These are phyloP conservation scores for Ceramica pisi DNA, from an alignment of 2,888 invertebrate genomes.

Conservation along the genomic window DNA sequence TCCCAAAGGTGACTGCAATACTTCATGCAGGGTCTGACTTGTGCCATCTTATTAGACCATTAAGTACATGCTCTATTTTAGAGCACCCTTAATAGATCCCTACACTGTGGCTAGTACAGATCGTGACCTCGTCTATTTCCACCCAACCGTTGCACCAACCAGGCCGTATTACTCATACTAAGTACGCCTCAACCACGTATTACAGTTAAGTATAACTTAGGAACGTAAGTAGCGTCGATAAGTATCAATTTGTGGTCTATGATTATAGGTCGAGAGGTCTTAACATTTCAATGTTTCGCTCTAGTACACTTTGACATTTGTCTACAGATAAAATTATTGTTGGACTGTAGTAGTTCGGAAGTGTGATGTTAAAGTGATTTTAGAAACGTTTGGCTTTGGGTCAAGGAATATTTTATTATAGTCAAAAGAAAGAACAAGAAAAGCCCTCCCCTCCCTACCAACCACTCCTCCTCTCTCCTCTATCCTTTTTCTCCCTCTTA, in stretches of 20 bases:
- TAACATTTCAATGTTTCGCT: constrained; percentile 58
- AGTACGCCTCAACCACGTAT: constrained; percentile 16
- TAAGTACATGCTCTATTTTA: background rate
- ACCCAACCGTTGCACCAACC: constrained; percentile 13
- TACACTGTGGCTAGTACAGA: background rate
- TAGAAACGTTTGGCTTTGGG: background rate
- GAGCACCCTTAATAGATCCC: constrained; percentile 1
- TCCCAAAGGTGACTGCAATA: too few relatives aligned
- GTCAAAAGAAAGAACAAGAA: too few relatives aligned
- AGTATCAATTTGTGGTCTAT: constrained; percentile 52
- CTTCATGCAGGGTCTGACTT: too few relatives aligned
- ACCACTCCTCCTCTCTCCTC: too few relatives aligned
- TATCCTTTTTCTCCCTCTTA: too few relatives aligned
- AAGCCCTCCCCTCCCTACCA: too few relatives aligned
- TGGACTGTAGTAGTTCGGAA: background rate
- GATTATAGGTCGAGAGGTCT: constrained; percentile 52
- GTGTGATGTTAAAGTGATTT: background rate
- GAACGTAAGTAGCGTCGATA: constrained; percentile 40
- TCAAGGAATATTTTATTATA: too few relatives aligned
- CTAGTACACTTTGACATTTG: constrained; percentile 49
- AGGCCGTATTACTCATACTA: constrained; percentile 33
- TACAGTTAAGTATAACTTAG: constrained; percentile 32
- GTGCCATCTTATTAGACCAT: too few relatives aligned
- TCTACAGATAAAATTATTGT: constrained; percentile 30
- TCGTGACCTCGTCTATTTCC: constrained; percentile 27